These are phyloP conservation scores for Aphelinus atriplicis DNA, from an alignment of 1,140 invertebrate genomes.

Conservation along the genomic window DNA sequence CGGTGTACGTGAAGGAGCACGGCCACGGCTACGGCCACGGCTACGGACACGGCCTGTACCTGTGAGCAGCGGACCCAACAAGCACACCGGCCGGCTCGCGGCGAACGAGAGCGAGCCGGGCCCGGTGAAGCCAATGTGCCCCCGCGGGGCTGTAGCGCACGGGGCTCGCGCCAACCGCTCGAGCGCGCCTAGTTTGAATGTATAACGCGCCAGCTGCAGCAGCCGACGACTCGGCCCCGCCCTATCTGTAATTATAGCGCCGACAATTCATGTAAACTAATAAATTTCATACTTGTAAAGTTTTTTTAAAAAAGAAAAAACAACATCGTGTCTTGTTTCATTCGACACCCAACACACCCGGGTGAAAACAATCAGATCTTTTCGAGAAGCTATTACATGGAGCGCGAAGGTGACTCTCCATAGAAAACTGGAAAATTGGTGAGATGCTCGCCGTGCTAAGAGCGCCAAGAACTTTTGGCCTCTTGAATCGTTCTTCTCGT, in stretches of 20 bases:
- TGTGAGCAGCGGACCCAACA: not conserved
- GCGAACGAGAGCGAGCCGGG: not conserved
- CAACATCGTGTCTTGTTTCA: not conserved
- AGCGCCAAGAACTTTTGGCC: too few species aligned
- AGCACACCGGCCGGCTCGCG: not conserved
- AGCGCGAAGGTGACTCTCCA: too few species aligned
- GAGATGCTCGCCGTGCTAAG: too few species aligned
- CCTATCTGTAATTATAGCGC: constrained; percentile 52
- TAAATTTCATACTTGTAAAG: constrained; percentile 13
- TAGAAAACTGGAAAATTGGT: too few species aligned
- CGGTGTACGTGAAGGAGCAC: constrained; percentile 50
- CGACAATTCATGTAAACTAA: constrained; percentile 18
- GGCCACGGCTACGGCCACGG: constrained; percentile 41
- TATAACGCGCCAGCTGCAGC: too few species aligned
- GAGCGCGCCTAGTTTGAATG: too few species aligned
- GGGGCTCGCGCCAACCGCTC: too few species aligned
- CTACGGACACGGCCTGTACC: not conserved
- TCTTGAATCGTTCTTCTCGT: too few species aligned
- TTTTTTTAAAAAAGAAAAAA: constrained; percentile 2
- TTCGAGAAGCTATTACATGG: too few species aligned
- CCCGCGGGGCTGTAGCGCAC: too few species aligned
- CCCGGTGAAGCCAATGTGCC: too few species aligned
- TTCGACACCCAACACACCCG: not conserved
- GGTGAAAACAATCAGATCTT: too few species aligned
- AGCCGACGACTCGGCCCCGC: not conserved